A percentile compares a stretch with the other conserved stretches of the same genome.
phyloP scores from a whole-genome alignment of 2,797 vertebrate species.

The Sebastes oblongus region DNA sequence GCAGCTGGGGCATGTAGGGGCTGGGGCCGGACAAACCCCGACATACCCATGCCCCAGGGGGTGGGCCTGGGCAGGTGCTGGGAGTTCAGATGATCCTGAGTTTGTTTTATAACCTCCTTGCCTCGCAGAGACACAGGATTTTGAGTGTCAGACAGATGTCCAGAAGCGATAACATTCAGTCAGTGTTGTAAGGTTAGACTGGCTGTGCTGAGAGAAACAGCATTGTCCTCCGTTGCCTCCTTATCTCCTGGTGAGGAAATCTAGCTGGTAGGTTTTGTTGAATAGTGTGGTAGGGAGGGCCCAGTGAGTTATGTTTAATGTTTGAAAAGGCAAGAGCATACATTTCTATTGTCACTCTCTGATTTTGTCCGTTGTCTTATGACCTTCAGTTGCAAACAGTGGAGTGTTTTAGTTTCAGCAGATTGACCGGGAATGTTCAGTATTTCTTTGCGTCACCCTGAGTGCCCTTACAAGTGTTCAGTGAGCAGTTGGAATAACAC shows the following conservation, averaged over 20 bases:
- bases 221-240: conserved; percentile 62
- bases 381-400: conserved; percentile 11
- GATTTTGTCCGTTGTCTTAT: conserved; percentile 7
- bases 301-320: conserved; percentile 46
- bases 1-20: conserved; percentile 49
- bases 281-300: conserved; percentile 21
- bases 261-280: conserved; percentile 24
- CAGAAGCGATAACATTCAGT: conserved; percentile 70
- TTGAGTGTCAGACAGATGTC: conserved; percentile 74
- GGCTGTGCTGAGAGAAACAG: conserved; percentile 58
- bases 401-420: conserved; percentile 11
- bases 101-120: conserved; percentile 43
- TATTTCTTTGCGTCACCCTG: conserved; percentile 33
- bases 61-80: conserved; percentile 42
- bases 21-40: conserved; percentile 41
- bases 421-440: conserved; percentile 31
- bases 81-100: conserved; percentile 37
- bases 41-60: conserved; percentile 33
- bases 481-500: conserved; percentile 71
- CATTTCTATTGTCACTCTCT: conserved; percentile 32
- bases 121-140: conserved; percentile 62
- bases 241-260: conserved; percentile 61
- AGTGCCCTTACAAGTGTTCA: conserved; percentile 51
- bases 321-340: conserved; percentile 18
- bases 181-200: conserved; percentile 66